phyloP scores from a whole-genome alignment of 2,888 invertebrate species.

The Pseudeuparius sepicola region DNA sequence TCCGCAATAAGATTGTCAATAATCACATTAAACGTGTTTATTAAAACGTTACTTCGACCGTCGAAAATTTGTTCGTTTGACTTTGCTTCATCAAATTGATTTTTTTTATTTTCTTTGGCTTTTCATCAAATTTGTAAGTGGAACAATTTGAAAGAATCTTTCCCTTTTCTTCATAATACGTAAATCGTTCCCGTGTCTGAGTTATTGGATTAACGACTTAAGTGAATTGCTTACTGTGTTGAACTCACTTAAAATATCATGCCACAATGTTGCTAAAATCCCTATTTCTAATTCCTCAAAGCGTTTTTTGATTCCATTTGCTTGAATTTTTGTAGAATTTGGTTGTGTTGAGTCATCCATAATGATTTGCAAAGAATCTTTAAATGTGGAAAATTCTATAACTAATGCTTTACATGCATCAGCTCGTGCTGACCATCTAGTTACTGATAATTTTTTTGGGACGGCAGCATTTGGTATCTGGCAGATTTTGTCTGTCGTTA shows the following conservation, averaged over 20 bases:
- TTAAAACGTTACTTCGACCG: too few relatives aligned
- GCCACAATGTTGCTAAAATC: conserved; percentile 5
- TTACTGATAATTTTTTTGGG: too few relatives aligned
- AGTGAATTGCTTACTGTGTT: conserved; percentile 6
- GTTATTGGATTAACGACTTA: conserved; percentile 3
- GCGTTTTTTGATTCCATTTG: conserved; percentile 5
- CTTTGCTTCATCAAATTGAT: too few relatives aligned
- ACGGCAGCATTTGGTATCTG: neutral
- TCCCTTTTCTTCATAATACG: conserved; percentile 6
- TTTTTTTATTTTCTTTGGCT: too few relatives aligned
- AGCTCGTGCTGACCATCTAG: too few relatives aligned
- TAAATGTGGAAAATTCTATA: conserved; percentile 4
- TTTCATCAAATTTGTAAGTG: too few relatives aligned
- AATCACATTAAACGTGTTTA: too few relatives aligned
- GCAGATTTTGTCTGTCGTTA: conserved; percentile 3
- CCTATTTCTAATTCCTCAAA: conserved; percentile 4
- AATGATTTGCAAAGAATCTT: conserved; percentile 4
- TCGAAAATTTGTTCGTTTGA: too few relatives aligned
- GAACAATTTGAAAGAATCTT: conserved; percentile 3
- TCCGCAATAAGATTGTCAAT: too few relatives aligned
- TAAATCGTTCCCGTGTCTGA: conserved; percentile 7
- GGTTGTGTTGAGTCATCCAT: conserved; percentile 3
- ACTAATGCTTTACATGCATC: conserved; percentile 8
- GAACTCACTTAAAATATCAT: conserved; percentile 5
- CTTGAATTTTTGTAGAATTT: conserved; percentile 5